Conservation (phyloP, 2,113 vertebrate genomes). For the Edolisoma coerulescens region DNA sequence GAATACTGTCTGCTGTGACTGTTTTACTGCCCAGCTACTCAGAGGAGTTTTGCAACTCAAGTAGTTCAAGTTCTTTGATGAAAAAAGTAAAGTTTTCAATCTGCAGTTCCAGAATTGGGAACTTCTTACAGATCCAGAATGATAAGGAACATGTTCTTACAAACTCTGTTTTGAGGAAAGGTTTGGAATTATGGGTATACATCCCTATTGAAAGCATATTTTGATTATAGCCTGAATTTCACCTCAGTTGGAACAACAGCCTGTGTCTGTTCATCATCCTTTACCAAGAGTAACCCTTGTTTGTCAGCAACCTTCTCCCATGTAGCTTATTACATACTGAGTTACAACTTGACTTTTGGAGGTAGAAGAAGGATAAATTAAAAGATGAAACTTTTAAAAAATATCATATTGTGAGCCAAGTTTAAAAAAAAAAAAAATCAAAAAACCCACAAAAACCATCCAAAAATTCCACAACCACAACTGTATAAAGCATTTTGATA, state of each 20-base stretch:
- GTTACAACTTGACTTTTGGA: neutral
- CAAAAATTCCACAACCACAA: neutral
- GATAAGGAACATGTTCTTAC: neutral
- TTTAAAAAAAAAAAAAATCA: neutral
- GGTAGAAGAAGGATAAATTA: neutral
- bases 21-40: neutral
- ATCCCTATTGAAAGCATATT: neutral
- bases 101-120: neutral
- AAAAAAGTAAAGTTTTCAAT: neutral
- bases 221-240: neutral
- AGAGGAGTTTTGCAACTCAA: neutral
- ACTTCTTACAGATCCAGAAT: neutral
- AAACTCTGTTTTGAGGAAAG: neutral
- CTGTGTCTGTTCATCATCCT: neutral
- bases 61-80: neutral
- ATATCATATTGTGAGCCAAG: neutral
- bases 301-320: neutral
- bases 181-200: neutral
- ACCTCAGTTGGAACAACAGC: neutral
- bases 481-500: neutral
- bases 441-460: neutral
- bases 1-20: fast-evolving
- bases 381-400: neutral
- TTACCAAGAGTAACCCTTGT: neutral
- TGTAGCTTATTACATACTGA: neutral